Conservation (phyloP, 2,888 invertebrate genomes). For the Brachyptera risi region DNA sequence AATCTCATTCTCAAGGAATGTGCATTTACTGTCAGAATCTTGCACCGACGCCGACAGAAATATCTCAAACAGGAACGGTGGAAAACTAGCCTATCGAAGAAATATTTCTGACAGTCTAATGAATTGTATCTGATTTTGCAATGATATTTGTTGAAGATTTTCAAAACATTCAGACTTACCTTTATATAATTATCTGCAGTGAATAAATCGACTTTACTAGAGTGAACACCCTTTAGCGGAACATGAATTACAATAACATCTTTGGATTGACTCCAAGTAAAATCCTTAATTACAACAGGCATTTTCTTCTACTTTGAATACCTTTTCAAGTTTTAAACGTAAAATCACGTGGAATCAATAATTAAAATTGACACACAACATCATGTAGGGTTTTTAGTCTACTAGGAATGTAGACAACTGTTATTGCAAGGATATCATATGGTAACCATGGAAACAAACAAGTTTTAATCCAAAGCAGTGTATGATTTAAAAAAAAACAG, state of each 20-base stretch:
- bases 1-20: slow-evolving; percentile 57
- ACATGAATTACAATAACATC: slow-evolving; percentile 59
- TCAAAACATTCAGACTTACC: too few species aligned
- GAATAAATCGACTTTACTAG: slow-evolving; percentile 64
- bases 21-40: slow-evolving; percentile 59
- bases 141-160: too few species aligned
- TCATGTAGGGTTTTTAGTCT: too few species aligned
- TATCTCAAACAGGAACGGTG: slow-evolving; percentile 70
- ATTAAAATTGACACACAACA: too few species aligned
- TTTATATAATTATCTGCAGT: slow-evolving; percentile 67
- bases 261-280: slow-evolving; percentile 68
- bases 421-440: too few species aligned
- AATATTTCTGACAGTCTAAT: slow-evolving; percentile 1
- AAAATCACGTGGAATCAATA: too few species aligned
- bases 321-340: too few species aligned
- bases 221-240: slow-evolving; percentile 58
- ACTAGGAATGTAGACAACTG: too few species aligned
- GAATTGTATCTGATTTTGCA: too few species aligned
- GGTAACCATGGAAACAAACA: too few species aligned
- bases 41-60: slow-evolving; percentile 61
- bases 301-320: slow-evolving; percentile 48
- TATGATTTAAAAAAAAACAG: too few species aligned
- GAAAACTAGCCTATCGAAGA: slow-evolving; percentile 58
- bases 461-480: too few species aligned
- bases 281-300: slow-evolving; percentile 73